phyloP scores from a whole-genome alignment of 2,113 vertebrate species.

The Oryzias woworae region DNA sequence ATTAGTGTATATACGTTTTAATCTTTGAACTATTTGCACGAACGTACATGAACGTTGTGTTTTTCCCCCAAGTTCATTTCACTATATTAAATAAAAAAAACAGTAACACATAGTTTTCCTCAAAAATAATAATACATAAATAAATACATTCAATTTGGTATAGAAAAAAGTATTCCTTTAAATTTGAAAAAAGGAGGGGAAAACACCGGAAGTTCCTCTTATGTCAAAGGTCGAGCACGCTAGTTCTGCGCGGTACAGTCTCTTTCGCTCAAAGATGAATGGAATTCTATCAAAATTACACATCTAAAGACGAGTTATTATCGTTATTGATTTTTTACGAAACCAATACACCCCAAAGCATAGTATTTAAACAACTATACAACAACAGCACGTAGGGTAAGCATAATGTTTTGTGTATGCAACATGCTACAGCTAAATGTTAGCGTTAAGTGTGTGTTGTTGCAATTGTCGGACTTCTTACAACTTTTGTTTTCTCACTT shows the following conservation, averaged over 20 bases:
- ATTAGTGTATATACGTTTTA: too few species aligned
- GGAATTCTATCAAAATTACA: background rate
- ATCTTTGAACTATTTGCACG: too few species aligned
- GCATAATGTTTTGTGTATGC: background rate
- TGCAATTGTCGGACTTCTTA: background rate
- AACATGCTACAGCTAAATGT: conserved; percentile 50
- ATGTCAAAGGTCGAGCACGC: conserved; percentile 62
- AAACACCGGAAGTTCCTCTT: conserved; percentile 58
- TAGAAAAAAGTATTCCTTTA: too few species aligned
- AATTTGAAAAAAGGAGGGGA: background rate
- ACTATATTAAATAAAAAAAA: too few species aligned
- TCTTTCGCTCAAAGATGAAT: conserved; percentile 45
- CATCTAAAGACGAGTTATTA: background rate
- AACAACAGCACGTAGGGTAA: conserved; percentile 35
- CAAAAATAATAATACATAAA: too few species aligned
- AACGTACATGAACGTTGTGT: too few species aligned
- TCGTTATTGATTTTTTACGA: fast-evolving
- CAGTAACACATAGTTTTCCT: too few species aligned
- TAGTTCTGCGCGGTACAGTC: conserved; percentile 41
- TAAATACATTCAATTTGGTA: too few species aligned
- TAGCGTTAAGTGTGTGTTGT: conserved; percentile 3
- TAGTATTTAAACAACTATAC: background rate
- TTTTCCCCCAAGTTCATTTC: too few species aligned
- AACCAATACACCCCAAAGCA: fast-evolving
- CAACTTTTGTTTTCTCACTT: too few species aligned